Evolutionary conservation across 2,797 vertebrate species (phyloP).

Genomic region (Buceros bicornis): DNA sequence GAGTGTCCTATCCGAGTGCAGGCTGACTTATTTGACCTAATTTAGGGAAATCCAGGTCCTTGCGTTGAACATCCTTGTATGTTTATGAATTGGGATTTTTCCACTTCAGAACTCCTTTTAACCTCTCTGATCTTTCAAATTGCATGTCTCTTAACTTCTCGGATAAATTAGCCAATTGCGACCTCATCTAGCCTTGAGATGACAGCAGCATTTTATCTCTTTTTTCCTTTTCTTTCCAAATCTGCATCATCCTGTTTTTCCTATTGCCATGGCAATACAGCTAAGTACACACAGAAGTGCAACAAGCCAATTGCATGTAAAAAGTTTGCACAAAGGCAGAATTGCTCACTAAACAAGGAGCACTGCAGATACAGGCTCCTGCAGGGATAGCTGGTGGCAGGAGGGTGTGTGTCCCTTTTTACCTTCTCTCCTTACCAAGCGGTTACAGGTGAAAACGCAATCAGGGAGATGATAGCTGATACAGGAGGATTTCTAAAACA

Average conservation of each 20-base stretch:
- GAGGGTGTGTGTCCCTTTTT: neutral
- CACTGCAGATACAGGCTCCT: neutral
- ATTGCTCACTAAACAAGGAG: conserved; percentile 52
- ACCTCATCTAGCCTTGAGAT: conserved; percentile 36
- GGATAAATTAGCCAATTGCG: conserved; percentile 50
- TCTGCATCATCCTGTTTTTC: conserved; percentile 65
- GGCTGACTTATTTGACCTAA: neutral
- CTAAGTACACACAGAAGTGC: conserved; percentile 19
- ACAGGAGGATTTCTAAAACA: conserved; percentile 76
- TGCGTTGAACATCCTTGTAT: neutral
- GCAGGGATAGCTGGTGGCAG: neutral
- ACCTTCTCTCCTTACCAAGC: conserved; percentile 2
- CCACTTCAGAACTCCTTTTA: conserved; percentile 44
- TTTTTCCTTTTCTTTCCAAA: conserved; percentile 44
- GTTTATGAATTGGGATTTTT: conserved; percentile 51
- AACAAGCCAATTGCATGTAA: conserved; percentile 20
- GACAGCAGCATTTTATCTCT: conserved; percentile 27
- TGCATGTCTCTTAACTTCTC: conserved; percentile 15
- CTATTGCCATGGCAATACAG: conserved; percentile 73
- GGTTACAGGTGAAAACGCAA: conserved; percentile 79
- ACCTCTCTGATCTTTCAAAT: conserved; percentile 66
- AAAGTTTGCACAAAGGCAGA: conserved; percentile 61
- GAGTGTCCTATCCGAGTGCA: neutral
- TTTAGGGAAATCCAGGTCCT: conserved; percentile 9
- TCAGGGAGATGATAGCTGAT: conserved; percentile 65